Evolutionary conservation across 2,797 vertebrate species (phyloP), one percentile per base, ranked within the genome.

Genomic region (Remorina albescens): DNA sequence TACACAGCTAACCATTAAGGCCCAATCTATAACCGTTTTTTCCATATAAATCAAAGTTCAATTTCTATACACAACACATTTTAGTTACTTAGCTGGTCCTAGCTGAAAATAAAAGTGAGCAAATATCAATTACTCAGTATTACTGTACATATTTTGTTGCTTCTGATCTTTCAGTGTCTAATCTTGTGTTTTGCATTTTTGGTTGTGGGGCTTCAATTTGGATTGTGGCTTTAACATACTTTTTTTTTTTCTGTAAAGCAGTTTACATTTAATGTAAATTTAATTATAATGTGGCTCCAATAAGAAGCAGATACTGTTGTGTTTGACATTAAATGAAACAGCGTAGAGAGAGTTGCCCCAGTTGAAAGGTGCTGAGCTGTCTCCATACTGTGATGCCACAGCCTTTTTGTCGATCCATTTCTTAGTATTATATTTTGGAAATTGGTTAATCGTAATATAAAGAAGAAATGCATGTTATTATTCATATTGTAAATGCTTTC

Each of bases 41-140:
- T 11, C 16, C 18, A 36, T 18, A 28, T n/a, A 21, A 49, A 46
- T n/a, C 37, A 4, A 8, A 57, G n/a, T 51, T 26, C 7, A 13
- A 55, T 21, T 59, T n/a, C n/a, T 1, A n/a, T 23, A 2, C 4
- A 21, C 15, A 54, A 21, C 19, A 10, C 11, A 19, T 36, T 21
- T 34, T 19, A 12, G n/a, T 55, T 55, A 21, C 19, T 56, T 21
- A 13, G 15, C 32, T 6, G 11, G 6, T 21, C 11, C 7, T 6
- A 21, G 6, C 15, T 21, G 53, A 55, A 55, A 36, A 21, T 51
- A 18, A 34, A 50, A 7, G 9, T 32, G 53, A 36, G 59, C 26
- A 67, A 71, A 50, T 13, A 55, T 11, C 10, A 46, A 12, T 70
- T 3, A 37, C 8, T n/a, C 8, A 32, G 19, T 67, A 23, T 47